These are phyloP conservation scores for Girardinichthys multiradiatus DNA, from an alignment of 2,113 vertebrate genomes.

Conservation along the genomic window DNA sequence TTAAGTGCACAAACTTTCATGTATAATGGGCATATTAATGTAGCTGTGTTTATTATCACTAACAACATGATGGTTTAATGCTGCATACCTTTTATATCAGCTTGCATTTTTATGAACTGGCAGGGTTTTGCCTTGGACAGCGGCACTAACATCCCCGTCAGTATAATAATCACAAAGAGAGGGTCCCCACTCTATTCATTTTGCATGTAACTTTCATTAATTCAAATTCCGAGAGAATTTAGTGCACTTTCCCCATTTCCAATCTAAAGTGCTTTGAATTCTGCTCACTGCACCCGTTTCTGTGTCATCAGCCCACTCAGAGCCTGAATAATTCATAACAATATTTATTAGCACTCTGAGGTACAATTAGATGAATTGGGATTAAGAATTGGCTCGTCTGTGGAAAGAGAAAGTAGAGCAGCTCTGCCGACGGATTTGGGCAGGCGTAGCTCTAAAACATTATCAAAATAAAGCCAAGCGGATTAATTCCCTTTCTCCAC, in stretches of 20 bases:
- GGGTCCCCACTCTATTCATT: slow-evolving; percentile 50
- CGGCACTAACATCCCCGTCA: slow-evolving; percentile 60
- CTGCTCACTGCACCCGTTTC: slow-evolving; percentile 68
- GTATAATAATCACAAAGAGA: slow-evolving; percentile 39
- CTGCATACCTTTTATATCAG: slow-evolving; percentile 52
- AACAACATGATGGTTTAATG: slow-evolving; percentile 51
- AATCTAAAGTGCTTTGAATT: slow-evolving; percentile 74
- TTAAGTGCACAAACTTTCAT: slow-evolving; percentile 40
- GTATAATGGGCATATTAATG: slow-evolving; percentile 35
- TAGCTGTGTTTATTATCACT: slow-evolving; percentile 35
- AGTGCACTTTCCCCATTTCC: slow-evolving; percentile 72
- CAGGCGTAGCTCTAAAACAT: slow-evolving; percentile 67
- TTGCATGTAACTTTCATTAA: slow-evolving; percentile 65
- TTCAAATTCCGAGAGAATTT: slow-evolving; percentile 66
- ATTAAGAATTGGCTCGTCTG: slow-evolving; percentile 75
- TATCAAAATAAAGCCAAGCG: slow-evolving; percentile 75
- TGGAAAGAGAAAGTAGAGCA: slow-evolving; percentile 66
- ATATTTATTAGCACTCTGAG: slow-evolving; percentile 83
- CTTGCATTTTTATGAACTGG: slow-evolving; percentile 28
- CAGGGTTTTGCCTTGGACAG: slow-evolving; percentile 44
- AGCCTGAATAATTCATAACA: slow-evolving; percentile 80
- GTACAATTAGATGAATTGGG: slow-evolving; percentile 81
- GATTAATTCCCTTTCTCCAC: slow-evolving; percentile 66
- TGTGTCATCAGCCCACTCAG: slow-evolving; percentile 77
- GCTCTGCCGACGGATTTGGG: slow-evolving; percentile 71